These are phyloP conservation scores for Myopa testacea DNA, from an alignment of 2,888 invertebrate species.

Conservation along the genomic window DNA sequence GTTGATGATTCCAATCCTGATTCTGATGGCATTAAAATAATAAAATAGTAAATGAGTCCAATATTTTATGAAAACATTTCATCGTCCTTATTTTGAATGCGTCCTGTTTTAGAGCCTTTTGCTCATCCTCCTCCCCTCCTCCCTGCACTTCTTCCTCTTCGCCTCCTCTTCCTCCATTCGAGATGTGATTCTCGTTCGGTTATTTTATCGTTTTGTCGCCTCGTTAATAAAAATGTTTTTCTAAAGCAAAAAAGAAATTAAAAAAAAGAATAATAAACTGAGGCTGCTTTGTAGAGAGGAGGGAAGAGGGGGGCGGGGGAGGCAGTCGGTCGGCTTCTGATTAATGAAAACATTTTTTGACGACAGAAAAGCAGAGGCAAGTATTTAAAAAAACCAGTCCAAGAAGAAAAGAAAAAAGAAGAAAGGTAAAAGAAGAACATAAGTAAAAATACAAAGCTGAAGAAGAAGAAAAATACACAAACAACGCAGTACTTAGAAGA, in stretches of 20 bases:
- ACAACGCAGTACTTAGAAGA: background rate
- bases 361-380: background rate
- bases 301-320: background rate
- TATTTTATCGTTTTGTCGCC: background rate
- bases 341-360: slow-evolving; percentile 16
- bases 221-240: slow-evolving; percentile 39
- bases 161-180: background rate
- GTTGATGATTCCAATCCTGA: background rate
- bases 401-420: background rate
- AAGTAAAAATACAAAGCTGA: slow-evolving; percentile 21
- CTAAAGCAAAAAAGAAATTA: slow-evolving; percentile 28
- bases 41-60: slow-evolving; percentile 64
- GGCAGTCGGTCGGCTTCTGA: background rate
- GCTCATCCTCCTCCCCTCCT: too few species aligned
- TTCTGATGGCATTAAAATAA: slow-evolving; percentile 53
- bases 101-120: background rate
- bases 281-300: too few species aligned
- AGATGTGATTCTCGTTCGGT: background rate
- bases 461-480: background rate
- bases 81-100: slow-evolving; percentile 15
- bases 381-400: background rate
- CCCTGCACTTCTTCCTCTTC: too few species aligned
- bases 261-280: too few species aligned
- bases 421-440: too few species aligned
- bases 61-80: slow-evolving; percentile 57